phyloP scores from a whole-genome alignment of 1,140 invertebrate genomes.

The Aphaenogaster ashmeadi region DNA sequence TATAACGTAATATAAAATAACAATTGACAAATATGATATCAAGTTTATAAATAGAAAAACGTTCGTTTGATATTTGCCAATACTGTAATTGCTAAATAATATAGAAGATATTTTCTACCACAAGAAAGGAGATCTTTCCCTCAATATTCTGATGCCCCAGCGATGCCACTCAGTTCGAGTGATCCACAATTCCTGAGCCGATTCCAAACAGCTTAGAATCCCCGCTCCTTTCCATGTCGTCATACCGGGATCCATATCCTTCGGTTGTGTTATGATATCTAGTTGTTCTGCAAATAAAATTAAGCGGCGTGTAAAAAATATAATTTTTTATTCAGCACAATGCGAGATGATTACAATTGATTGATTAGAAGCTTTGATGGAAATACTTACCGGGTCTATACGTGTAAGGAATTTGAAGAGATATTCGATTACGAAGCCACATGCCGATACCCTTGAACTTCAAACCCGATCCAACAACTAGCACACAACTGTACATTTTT shows the following conservation, averaged over 20 bases:
- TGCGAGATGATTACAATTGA: neutral
- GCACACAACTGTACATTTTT: slow-evolving; percentile 97
- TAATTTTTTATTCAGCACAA: neutral
- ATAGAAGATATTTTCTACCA: slow-evolving; percentile 87
- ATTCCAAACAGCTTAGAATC: slow-evolving; percentile 96
- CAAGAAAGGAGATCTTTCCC: slow-evolving; percentile 95
- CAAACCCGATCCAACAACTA: slow-evolving; percentile 96
- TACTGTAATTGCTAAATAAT: neutral
- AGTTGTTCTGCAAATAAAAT: slow-evolving; percentile 89
- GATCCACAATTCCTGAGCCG: slow-evolving; percentile 98
- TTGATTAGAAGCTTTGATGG: neutral
- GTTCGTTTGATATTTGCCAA: neutral
- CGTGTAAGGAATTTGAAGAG: slow-evolving; percentile 93
- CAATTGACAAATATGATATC: neutral
- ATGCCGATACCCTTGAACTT: slow-evolving; percentile 95
- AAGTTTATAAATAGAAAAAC: neutral
- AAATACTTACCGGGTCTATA: slow-evolving; percentile 89
- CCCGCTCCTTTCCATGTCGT: slow-evolving; percentile 98
- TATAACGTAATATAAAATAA: neutral
- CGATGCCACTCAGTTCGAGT: slow-evolving; percentile 94
- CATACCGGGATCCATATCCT: slow-evolving; percentile 96
- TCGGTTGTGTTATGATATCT: slow-evolving; percentile 93
- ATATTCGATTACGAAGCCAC: slow-evolving; percentile 96
- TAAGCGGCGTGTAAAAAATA: neutral
- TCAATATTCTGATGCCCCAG: slow-evolving; percentile 93